Evolutionary conservation across 1,140 invertebrate species (phyloP).

Genomic region (Drosophila sproati): DNA sequence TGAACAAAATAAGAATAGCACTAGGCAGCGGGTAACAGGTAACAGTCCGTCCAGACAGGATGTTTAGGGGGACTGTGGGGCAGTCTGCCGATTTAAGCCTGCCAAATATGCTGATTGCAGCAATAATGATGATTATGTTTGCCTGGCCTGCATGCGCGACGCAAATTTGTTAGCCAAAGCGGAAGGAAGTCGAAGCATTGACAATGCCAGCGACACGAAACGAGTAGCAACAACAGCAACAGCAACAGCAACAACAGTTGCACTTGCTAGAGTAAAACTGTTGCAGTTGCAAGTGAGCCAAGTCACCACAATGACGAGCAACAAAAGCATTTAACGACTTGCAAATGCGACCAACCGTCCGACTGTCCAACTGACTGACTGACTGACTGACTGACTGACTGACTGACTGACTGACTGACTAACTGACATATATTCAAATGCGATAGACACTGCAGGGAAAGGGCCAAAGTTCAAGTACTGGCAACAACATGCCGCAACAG

Average conservation of each 20-base stretch:
- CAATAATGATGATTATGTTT: conserved; percentile 82
- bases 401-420: conserved; percentile 53
- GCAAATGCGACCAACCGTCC: conserved; percentile 59
- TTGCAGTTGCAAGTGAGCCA: conserved; percentile 34
- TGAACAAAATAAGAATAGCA: conserved; percentile 28
- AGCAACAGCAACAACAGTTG: conserved; percentile 18
- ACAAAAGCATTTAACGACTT: conserved; percentile 80
- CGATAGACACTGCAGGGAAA: conserved; percentile 33
- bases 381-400: conserved; percentile 6
- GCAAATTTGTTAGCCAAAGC: conserved; percentile 80
- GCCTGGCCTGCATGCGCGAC: conserved; percentile 75
- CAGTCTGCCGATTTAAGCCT: conserved; percentile 45
- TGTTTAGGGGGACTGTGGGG: neutral
- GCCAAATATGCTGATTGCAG: conserved; percentile 81
- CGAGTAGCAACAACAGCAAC: conserved; percentile 29
- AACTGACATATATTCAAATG: conserved; percentile 74
- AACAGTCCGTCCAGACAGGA: neutral
- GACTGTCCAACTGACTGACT: conserved; percentile 9
- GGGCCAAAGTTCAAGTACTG: neutral
- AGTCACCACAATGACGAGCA: conserved; percentile 66
- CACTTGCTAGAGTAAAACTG: conserved; percentile 1
- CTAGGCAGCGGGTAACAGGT: neutral
- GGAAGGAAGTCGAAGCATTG: conserved; percentile 81
- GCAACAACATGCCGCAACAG: conserved; percentile 6
- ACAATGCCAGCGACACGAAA: conserved; percentile 79